These are phyloP conservation scores for Tiliqua scincoides DNA, from an alignment of 2,113 vertebrate species.

Conservation along the genomic window DNA sequence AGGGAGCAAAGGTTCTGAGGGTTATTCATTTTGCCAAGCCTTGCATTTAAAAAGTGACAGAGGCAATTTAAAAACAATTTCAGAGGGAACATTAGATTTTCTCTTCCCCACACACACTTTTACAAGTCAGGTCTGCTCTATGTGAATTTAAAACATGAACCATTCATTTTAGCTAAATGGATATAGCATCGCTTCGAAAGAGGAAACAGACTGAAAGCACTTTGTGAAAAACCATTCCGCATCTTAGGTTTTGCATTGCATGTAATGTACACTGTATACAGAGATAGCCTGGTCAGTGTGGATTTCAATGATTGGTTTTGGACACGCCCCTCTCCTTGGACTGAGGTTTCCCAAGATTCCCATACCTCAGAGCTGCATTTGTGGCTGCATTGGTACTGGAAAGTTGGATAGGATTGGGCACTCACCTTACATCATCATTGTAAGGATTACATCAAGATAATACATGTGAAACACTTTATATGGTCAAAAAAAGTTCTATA, in stretches of 20 bases:
- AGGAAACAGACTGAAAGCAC: conserved; percentile 3
- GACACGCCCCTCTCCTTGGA: not conserved
- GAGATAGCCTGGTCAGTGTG: not conserved
- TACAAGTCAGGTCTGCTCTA: not conserved
- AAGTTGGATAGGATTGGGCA: too few relatives aligned
- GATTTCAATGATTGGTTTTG: not conserved
- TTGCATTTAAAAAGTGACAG: conserved; percentile 36
- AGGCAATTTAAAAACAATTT: conserved; percentile 43
- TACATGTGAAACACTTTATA: too few relatives aligned
- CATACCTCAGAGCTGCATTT: too few relatives aligned
- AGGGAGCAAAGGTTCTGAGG: conserved; percentile 29
- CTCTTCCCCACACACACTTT: not conserved
- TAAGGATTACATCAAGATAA: too few relatives aligned
- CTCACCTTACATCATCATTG: too few relatives aligned
- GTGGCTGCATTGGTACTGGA: too few relatives aligned
- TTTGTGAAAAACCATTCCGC: not conserved
- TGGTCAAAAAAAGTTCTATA: too few relatives aligned
- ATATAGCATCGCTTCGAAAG: conserved; percentile 1
- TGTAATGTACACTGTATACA: too few relatives aligned
- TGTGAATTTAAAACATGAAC: conserved; percentile 24
- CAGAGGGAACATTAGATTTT: conserved; percentile 10
- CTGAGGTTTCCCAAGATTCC: too few relatives aligned
- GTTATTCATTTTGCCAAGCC: conserved; percentile 10
- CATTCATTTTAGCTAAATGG: conserved; percentile 14
- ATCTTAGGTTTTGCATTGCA: not conserved